Base-by-base conservation (phyloP, 2,888 invertebrate genomes). In the Metacarcinus magister region DNA sequence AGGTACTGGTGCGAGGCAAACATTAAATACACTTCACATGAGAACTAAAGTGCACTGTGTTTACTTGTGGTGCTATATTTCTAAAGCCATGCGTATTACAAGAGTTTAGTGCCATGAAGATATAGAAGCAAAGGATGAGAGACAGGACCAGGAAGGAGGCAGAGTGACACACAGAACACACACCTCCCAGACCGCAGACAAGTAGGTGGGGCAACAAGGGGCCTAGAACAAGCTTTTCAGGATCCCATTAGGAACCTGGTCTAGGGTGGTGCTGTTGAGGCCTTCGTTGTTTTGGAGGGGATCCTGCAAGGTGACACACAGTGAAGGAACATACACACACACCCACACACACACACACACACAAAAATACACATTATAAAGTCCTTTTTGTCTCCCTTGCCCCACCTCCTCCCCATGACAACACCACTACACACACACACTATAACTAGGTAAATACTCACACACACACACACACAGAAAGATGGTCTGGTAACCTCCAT, bases 201-300 rank as follows among this genome's bases (percentile, higher is more conserved):
- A 19, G 94, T 43, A 94, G 90, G 90, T 90, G 60, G 60, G 90
- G 89, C 94, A 94, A 23, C 43, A 28, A 94, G n/a, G 39, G 19
- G 90, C 39, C 60, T 95, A 95, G 89, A 89, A 90, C 28, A 90
- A 19, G 28, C 48, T 43, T 89, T 60, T 93, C 44, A 46, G 46
- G 48, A 60, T 46, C 89, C 75, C 93, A 89, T 87, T 28, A 43
- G 60, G 92, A 39, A 19, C 91, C 87, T 92, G 92, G n/a, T 96
- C 96, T 89, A 96, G 89, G 23, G 93, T 95, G 32, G 96, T 96
- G 39, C 96, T 96, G 96, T 96, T 96, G 67, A 96, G 95, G 44
- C 46, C 94, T 93, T 96, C 96, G 96, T 95, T 96, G 93, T 95
- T 96, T 92, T 93, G 95, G 60, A 96, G 93, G 39, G 95, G 93